Base-by-base conservation (phyloP, 2,888 invertebrate genomes). In the Agonopterix alstromeriana region DNA sequence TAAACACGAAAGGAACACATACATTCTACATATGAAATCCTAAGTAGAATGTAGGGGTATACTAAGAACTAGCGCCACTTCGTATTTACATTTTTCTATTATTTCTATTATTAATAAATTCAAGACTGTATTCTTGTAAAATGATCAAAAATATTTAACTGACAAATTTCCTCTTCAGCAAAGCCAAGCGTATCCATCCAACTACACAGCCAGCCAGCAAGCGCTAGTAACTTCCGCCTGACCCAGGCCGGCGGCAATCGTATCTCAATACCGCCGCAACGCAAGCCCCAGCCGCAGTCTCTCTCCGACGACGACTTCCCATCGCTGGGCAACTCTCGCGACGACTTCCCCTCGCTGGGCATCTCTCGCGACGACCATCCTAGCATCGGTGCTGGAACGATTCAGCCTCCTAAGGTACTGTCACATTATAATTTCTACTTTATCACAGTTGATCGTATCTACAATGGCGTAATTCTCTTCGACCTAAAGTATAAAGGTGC, bases 171-270 rank as follows among this genome's bases (percentile, higher is more conserved):
- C 11, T 42, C 57, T 60, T 0, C 67, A 87, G 85, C 81, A 0
- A 89, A 89, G 52, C 89, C 89, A 5, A 80, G 85, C 50, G 79
- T 89, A n/a, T 88, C 89, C 0, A 87, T 89, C 54, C 86, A 86
- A 54, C 65, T 89, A 48, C 88, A 87, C 65, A 82, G 87, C 54
- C 86, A 85, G 58, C 83, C 85, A 10, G 72, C 83, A 0, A 83
- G 85, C 59, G 87, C 88, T 0, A 86, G 84, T 61, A 86, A 84
- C 70, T 88, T 88, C 68, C 70, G 83, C 1, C 65, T 88, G 51
- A 85, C 85, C 4, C 83, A 81, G 62, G 72, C 86, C 0, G 76
- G 77, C 52, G 74, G 73, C 10, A 73, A 73, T 53, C 83, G 86
- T 51, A 74, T 78, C 58, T 70, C 77, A 1, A 63, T 69, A 38